These are phyloP conservation scores for Emydoidea blandingii DNA, from an alignment of 2,797 vertebrate genomes.

Conservation along the genomic window DNA sequence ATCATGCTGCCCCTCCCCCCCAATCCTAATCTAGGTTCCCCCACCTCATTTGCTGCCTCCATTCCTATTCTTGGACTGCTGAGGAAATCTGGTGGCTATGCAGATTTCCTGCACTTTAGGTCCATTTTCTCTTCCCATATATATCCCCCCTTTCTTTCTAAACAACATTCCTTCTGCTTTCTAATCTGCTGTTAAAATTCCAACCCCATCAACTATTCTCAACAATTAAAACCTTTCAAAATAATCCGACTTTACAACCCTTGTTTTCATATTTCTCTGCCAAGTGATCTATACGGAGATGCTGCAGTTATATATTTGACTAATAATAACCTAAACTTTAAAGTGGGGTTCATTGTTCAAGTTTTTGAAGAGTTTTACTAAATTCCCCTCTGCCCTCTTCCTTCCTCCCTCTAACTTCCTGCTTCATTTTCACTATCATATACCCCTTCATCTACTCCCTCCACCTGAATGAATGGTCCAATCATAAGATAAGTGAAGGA, in stretches of 20 bases:
- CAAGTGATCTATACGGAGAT: neutral
- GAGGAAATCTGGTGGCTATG: neutral
- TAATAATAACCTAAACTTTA: neutral
- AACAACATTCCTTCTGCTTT: neutral
- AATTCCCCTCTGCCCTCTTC: too few relatives aligned
- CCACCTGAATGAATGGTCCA: too few relatives aligned
- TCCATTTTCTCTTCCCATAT: neutral
- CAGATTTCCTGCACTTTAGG: neutral
- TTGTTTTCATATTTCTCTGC: neutral
- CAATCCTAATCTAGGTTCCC: neutral
- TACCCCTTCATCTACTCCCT: too few relatives aligned
- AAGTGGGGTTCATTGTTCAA: neutral
- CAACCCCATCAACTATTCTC: neutral
- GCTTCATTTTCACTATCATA: too few relatives aligned
- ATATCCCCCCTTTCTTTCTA: neutral
- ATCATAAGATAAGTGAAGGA: too few relatives aligned
- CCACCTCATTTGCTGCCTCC: too few relatives aligned
- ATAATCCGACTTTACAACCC: neutral
- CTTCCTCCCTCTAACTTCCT: too few relatives aligned
- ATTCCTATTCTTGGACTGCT: neutral
- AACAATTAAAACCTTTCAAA: neutral
- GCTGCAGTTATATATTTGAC: neutral
- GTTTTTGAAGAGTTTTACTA: too few relatives aligned
- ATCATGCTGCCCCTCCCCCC: neutral
- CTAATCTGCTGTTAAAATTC: neutral